Evolutionary conservation across 2,113 vertebrate species (phyloP).

Genomic region (Notiomystis cincta): DNA sequence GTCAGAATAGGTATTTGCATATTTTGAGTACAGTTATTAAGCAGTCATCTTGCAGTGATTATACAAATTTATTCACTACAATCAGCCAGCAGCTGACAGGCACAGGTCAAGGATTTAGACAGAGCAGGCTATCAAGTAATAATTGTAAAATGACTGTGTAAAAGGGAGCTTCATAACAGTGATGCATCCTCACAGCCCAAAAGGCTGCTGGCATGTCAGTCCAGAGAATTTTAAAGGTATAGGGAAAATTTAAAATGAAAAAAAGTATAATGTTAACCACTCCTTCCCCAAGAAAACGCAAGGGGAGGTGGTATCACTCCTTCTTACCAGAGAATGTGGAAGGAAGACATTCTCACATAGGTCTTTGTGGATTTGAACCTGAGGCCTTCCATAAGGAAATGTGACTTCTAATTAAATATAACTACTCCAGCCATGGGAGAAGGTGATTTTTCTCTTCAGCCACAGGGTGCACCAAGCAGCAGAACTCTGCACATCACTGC

Average conservation of each 20-base stretch:
- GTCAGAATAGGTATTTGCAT: neutral
- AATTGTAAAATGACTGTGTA: neutral
- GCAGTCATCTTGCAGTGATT: constrained; percentile 7
- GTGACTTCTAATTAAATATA: neutral
- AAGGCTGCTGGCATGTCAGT: neutral
- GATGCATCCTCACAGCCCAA: neutral
- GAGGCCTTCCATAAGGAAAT: neutral
- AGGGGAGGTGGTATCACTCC: neutral
- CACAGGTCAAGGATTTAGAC: constrained; percentile 20
- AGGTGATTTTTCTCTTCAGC: neutral
- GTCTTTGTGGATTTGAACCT: neutral
- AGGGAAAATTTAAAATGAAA: neutral
- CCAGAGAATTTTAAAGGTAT: neutral
- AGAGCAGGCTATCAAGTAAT: neutral
- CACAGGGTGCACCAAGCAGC: neutral
- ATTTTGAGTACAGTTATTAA: constrained; percentile 40
- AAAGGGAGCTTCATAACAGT: neutral
- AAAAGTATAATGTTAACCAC: neutral
- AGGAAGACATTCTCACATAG: neutral
- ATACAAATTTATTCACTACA: constrained; percentile 19
- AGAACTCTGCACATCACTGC: neutral
- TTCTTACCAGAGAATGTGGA: neutral
- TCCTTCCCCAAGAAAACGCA: neutral
- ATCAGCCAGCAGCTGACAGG: constrained; percentile 30
- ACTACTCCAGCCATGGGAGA: neutral